These are phyloP conservation scores for Ciona savignyi DNA, from an alignment of 23 tunicate species.

Conservation along the genomic window DNA sequence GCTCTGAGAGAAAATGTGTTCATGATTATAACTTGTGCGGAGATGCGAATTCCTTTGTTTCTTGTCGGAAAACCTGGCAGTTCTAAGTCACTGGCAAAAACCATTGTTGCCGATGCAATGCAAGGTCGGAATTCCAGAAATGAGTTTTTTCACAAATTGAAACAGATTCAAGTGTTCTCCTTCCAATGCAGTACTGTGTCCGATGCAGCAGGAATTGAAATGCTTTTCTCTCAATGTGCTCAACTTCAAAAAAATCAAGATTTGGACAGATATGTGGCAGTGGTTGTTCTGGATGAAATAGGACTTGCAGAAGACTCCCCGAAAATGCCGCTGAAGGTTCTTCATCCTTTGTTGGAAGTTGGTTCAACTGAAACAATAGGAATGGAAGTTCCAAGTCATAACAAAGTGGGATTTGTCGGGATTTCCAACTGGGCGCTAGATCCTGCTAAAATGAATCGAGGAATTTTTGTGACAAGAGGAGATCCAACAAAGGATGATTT, in stretches of 20 bases:
- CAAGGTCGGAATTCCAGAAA: conserved; percentile 35
- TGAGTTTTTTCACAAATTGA: conserved; percentile 22
- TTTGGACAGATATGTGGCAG: conserved; percentile 32
- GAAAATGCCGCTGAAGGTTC: conserved; percentile 65
- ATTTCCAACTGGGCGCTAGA: conserved; percentile 69
- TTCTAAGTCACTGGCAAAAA: conserved; percentile 58
- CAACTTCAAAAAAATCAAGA: conserved; percentile 40
- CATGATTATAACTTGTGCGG: conserved; percentile 48
- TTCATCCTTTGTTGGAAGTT: conserved; percentile 67
- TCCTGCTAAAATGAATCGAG: conserved; percentile 68
- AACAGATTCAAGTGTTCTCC: conserved; percentile 56
- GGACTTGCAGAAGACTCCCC: conserved; percentile 77
- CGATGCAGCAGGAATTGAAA: conserved; percentile 65
- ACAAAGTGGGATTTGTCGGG: conserved; percentile 67
- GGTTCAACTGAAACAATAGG: conserved; percentile 17
- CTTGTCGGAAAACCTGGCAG: conserved; percentile 78
- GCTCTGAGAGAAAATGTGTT: conserved; percentile 65
- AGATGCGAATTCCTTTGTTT: conserved; percentile 59
- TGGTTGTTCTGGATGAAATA: conserved; percentile 72
- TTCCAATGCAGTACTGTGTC: conserved; percentile 72
- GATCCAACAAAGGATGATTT: conserved; percentile 30
- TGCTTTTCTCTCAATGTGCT: conserved; percentile 50
- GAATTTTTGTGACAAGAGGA: conserved; percentile 55
- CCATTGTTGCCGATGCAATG: conserved; percentile 61
- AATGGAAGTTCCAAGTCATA: no score